These are phyloP conservation scores for Clarias magur DNA, from an alignment of 2,113 vertebrate species.

Conservation along the genomic window DNA sequence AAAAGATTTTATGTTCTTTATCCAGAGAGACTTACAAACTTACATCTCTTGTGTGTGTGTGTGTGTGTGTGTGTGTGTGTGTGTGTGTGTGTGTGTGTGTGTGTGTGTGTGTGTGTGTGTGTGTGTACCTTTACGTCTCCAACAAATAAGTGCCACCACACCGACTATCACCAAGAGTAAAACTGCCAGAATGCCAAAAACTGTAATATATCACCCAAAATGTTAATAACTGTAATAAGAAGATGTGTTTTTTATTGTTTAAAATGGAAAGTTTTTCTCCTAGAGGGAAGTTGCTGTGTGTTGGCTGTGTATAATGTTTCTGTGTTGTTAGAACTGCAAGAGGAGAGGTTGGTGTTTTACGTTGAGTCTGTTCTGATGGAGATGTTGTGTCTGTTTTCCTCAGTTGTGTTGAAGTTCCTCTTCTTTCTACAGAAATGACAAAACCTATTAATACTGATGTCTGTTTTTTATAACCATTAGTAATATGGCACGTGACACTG, in stretches of 20 bases:
- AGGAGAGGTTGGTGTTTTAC: neutral
- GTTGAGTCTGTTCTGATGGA: neutral
- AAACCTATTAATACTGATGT: neutral
- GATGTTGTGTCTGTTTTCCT: neutral
- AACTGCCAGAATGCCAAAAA: neutral
- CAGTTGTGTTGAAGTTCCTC: neutral
- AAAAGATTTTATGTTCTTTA: neutral
- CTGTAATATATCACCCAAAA: neutral
- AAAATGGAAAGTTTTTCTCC: neutral
- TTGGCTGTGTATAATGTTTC: neutral
- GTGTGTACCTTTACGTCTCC: conserved; percentile 8
- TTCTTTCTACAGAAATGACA: neutral
- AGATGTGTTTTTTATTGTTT: rapidly evolving
- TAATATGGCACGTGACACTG: no score
- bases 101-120: neutral
- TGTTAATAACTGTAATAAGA: neutral
- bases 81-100: conserved; percentile 13
- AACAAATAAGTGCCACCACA: conserved; percentile 2
- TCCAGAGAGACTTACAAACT: no score
- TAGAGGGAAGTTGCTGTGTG: neutral
- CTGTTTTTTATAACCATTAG: no score
- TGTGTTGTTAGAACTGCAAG: neutral
- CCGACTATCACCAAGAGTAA: neutral
- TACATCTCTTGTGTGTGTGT: neutral
- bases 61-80: conserved; percentile 12